Base-by-base conservation (phyloP, 1,140 invertebrate genomes). In the Scylla paramamosain region DNA sequence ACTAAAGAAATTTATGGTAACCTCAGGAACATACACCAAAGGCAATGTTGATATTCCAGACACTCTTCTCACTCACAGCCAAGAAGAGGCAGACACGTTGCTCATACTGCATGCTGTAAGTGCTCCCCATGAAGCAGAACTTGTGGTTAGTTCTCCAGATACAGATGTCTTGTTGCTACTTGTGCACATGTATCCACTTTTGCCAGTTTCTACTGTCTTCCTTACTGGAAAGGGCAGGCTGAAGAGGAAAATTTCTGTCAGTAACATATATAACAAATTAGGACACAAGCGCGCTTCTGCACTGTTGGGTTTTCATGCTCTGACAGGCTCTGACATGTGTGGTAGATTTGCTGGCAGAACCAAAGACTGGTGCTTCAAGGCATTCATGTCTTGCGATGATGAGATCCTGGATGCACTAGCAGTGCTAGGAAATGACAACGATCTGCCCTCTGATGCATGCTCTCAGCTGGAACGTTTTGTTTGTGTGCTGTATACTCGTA, bases 291-390 rank as follows among this genome's bases (percentile, higher is more conserved):
- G 82, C n/a, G 92, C 92, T 45, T 86, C 39, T 28, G 92, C 45
- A 2, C 14, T 45, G 32, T 52, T 93, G 14, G 92, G 29, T 59
- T 46, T 93, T 29, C 92, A 86, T 93, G 59, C 92, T 45, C 29
- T 93, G 14, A 93, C 92, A 84, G 92, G 92, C 10, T 52, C 39
- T 1, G 39, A 93, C n/a, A 93, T 86, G 92, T 87, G 39, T 31
- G 92, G 92, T 45, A 86, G 32, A 59, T 93, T 93, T 93, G 92
- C 92, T 87, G 92, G 92, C 25, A 93, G 92, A 59, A 93, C 16
- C 82, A 93, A 93, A 48, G 92, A 59, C 12, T 93, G 83, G 48
- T 87, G 92, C 83, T 93, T 93, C 92, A 93, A 93, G 31, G 84
- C 16, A n/a, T 93, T 93, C 46, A 28, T 87, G 92, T 20, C 16